Base-by-base conservation (phyloP, 2,797 vertebrate species). In the Xenentodon cancila region DNA sequence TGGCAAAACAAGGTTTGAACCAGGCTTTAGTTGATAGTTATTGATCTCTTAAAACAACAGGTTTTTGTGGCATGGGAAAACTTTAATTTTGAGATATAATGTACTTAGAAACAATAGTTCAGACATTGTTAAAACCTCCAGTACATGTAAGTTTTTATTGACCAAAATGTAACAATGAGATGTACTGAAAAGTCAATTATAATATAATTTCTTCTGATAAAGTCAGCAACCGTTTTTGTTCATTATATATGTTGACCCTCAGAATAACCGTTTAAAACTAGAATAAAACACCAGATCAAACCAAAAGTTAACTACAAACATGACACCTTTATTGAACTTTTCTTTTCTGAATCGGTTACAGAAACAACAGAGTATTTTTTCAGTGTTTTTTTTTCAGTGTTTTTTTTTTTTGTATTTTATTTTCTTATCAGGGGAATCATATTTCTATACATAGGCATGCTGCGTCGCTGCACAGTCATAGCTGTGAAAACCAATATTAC, bases 391-490 rank as follows among this genome's bases (percentile, higher is more conserved):
- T 81, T 66, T 71, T 20, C 19, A 7, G 5, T 9, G 1, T 64
- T 81, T 46, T 75, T 64, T 54, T 85, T 25, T 25, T 25, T 25
- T 25, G 3, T 25, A 3, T 25, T 25, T 25, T 3, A 25, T 25
- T 79, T 83, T 82, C 73, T 90, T 78, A 86, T 86, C 72, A 79
- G 85, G 84, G 84, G 79, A 88, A 84, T 92, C 67, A 76, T 77
- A 80, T 88, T 88, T 91, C 75, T 89, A 91, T 88, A 91, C 90
- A 92, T 86, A 90, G 75, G 90, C 92, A 93, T 93, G 92, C 92
- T 87, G 90, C 85, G 84, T 90, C 89, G 91, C 90, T 81, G 88
- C 86, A 92, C 90, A 83, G 89, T 92, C 89, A 91, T 89, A 90
- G 83, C 90, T 91, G 89, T 90, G 90, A 82, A 91, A 88, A 87